Evolutionary conservation across 92 coral and sea anemone genomes (phyloP).

Genomic region (Actinostola sp.): DNA sequence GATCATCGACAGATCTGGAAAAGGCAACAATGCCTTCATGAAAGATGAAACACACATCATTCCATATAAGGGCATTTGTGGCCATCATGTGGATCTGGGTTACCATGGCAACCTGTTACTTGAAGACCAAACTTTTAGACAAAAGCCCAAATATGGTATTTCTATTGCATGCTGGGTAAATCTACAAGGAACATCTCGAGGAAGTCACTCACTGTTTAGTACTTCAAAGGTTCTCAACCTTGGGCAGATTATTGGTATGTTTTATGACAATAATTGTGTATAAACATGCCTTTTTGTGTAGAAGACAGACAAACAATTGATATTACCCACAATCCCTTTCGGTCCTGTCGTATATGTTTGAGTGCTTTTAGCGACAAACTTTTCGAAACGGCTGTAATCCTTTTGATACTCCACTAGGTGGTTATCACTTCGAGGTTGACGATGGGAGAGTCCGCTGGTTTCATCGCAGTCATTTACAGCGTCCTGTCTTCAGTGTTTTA

Average conservation of each 20-base stretch:
- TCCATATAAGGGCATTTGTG: slow-evolving; percentile 76
- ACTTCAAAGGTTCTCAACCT: slow-evolving; percentile 74
- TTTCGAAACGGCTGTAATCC: no score
- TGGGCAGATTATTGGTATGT: slow-evolving; percentile 77
- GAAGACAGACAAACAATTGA: no score
- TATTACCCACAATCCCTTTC: no score
- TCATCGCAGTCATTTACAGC: slow-evolving; percentile 75
- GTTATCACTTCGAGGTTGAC: slow-evolving; percentile 95
- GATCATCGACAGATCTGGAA: slow-evolving; percentile 77
- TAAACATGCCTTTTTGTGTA: no score
- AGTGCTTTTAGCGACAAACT: no score
- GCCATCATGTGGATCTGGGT: slow-evolving; percentile 81
- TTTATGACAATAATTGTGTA: not conserved
- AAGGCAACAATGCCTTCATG: slow-evolving; percentile 92
- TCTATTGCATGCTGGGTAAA: slow-evolving; percentile 89
- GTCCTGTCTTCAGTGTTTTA: slow-evolving; percentile 77
- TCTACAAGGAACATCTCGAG: slow-evolving; percentile 66
- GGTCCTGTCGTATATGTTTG: no score
- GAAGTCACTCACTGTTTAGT: slow-evolving; percentile 90
- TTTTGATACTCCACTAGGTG: no score
- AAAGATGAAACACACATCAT: slow-evolving; percentile 75
- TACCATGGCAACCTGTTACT: slow-evolving; percentile 78
- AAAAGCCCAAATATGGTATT: slow-evolving; percentile 83
- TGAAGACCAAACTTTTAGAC: slow-evolving; percentile 83
- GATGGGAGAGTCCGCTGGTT: slow-evolving; percentile 97